Conservation (phyloP, 2,113 vertebrate species). For the Dicrurus megarhynchus region DNA sequence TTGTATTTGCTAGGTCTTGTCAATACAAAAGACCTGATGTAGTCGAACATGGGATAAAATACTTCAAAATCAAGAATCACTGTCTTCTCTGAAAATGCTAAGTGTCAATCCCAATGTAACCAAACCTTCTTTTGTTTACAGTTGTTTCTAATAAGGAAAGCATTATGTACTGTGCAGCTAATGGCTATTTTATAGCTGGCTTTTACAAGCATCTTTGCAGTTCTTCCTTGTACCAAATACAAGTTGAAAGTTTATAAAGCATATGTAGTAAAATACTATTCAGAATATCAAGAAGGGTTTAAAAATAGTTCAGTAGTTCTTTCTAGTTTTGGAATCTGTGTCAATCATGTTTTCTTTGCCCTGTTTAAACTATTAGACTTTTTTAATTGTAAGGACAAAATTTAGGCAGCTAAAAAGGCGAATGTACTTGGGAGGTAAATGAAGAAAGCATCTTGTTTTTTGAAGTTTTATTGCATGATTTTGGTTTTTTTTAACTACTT, state of each 20-base stretch:
- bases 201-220: neutral
- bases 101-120: conserved; percentile 58
- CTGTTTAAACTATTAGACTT: neutral
- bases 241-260: neutral
- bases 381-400: neutral
- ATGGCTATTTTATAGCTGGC: neutral
- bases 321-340: neutral
- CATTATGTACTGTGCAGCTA: neutral
- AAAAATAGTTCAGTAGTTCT: neutral
- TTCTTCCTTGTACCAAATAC: neutral
- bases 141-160: conserved; percentile 27
- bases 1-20: conserved; percentile 70
- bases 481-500: neutral
- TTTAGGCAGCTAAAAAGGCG: neutral
- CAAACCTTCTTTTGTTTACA: neutral
- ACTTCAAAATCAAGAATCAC: conserved; percentile 61
- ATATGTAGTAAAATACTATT: neutral
- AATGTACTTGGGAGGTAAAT: neutral
- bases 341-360: neutral
- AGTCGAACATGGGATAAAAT: conserved; percentile 68
- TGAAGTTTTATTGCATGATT: neutral
- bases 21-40: conserved; percentile 66
- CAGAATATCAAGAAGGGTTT: neutral
- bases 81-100: conserved; percentile 68
- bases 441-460: neutral